Percentiles rank a stretch among this genome's conserved stretches.
Evolutionary conservation across 2,113 vertebrate species (phyloP).

Genomic region (Sinocyclocheilus anshuiensis): DNA sequence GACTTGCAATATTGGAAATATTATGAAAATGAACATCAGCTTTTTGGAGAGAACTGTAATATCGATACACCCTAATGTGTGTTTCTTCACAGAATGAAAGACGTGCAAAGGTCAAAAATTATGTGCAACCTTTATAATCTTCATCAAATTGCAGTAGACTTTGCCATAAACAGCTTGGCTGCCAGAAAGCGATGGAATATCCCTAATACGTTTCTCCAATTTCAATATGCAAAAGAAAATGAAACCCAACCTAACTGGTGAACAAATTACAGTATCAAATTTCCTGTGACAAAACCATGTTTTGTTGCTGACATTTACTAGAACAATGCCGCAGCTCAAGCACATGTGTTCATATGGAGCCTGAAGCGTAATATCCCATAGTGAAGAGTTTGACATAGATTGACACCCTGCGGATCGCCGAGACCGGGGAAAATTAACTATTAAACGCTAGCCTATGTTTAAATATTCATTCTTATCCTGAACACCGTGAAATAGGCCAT

Average conservation of each 20-base stretch:
- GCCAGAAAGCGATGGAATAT: not conserved
- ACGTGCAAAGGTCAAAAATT: constrained; percentile 14
- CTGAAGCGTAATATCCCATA: constrained; percentile 56
- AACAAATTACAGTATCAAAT: not conserved
- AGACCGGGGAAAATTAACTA: constrained; percentile 75
- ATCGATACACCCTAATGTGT: not conserved
- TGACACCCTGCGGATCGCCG: constrained; percentile 60
- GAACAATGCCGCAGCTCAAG: constrained; percentile 38
- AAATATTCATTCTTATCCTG: constrained; percentile 77
- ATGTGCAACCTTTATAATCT: not conserved
- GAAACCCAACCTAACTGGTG: not conserved
- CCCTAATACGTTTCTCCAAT: not conserved
- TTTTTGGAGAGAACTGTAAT: not conserved
- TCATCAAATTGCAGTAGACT: not conserved
- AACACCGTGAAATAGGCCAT: constrained; percentile 58
- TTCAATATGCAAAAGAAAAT: constrained; percentile 21
- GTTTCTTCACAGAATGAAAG: not conserved
- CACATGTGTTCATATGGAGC: constrained; percentile 63
- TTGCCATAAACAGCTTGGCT: not conserved
- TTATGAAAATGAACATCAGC: not conserved
- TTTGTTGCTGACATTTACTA: constrained; percentile 11
- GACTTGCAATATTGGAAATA: not conserved
- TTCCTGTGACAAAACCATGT: not conserved
- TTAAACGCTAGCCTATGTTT: constrained; percentile 72
- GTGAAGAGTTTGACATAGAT: constrained; percentile 65